phyloP scores from a whole-genome alignment of 1,140 invertebrate genomes.

The Pseudomyrmex gracilis region DNA sequence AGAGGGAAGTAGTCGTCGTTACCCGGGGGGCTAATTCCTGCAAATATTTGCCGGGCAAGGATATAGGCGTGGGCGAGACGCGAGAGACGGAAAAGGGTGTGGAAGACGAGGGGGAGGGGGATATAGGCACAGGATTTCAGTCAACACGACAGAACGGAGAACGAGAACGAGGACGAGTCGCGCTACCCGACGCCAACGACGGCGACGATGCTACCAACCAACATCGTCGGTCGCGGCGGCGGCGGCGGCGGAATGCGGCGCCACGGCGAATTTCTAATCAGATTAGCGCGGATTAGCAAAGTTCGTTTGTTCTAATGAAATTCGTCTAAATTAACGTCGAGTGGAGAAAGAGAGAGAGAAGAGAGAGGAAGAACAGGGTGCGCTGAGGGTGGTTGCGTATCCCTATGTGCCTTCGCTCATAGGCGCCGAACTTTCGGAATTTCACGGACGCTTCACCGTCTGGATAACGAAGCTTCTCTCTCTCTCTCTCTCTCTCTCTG shows the following conservation, averaged over 20 bases:
- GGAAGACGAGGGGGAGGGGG: slow-evolving; percentile 17
- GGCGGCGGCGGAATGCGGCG: slow-evolving; percentile 72
- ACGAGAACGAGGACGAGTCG: slow-evolving; percentile 35
- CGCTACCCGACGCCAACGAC: slow-evolving; percentile 19
- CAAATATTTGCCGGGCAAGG: slow-evolving; percentile 82
- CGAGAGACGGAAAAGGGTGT: slow-evolving; percentile 59
- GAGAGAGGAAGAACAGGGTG: neutral
- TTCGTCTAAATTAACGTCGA: slow-evolving; percentile 83
- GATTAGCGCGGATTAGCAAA: slow-evolving; percentile 85
- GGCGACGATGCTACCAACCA: slow-evolving; percentile 47
- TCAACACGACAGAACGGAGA: slow-evolving; percentile 67
- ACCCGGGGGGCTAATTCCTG: slow-evolving; percentile 77
- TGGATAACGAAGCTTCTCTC: slow-evolving; percentile 27
- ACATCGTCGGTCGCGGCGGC: slow-evolving; percentile 63
- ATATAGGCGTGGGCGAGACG: slow-evolving; percentile 66
- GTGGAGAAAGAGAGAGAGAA: slow-evolving; percentile 61
- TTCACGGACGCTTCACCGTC: slow-evolving; percentile 32
- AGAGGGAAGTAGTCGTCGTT: slow-evolving; percentile 63
- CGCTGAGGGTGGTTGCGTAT: slow-evolving; percentile 21
- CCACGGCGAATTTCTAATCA: slow-evolving; percentile 85
- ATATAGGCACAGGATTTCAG: slow-evolving; percentile 75
- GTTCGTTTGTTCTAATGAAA: slow-evolving; percentile 86
- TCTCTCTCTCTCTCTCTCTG: neutral
- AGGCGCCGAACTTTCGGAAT: slow-evolving; percentile 57
- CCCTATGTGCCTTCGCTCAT: slow-evolving; percentile 35